Evolutionary conservation across 2,113 vertebrate species (phyloP), one percentile per base, ranked within the genome.

Genomic region (Scomber japonicus): DNA sequence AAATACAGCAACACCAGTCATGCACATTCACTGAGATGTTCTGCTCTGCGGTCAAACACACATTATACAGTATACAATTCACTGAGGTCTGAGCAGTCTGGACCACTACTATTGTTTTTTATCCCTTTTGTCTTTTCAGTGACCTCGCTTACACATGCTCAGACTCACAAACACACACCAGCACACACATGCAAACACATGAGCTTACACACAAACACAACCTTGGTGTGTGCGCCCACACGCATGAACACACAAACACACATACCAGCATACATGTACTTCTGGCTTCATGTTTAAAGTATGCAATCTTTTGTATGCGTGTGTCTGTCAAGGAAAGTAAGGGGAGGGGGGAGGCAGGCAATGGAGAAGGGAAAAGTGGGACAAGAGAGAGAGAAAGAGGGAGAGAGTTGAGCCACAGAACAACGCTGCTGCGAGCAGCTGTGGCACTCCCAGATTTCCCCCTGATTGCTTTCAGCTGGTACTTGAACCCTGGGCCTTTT

Each of bases 381-480:
- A 90, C 87, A 81, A 90, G 87, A 84, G 75, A 83, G 88, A 87
- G 65, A 75, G 85, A 78, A 84, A 89, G 65, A 72, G 86, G 78
- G 87, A 84, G 86, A 85, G 95, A 86, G 93, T 89, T 85, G 93
- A 92, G 94, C 93, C 92, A 89, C 89, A 92, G 91, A 94, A 93
- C 93, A 94, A 89, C 91, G 83, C 93, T 76, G 93, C 92, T 89
- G 93, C 92, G 96, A 97, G 96, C 97, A 98, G 97, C 97, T 99
- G 97, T 97, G 97, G 97, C 97, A 97, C 97, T 98, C 95, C 95
- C 95, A 95, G 94, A 94, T 95, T 94, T 94, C 93, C 96, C 97
- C 96, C 97, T 99, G 98, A 99, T 99, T 99, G 97, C 98, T 99
- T 98, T 99, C 98, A 99, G 98, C 98, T 99, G 98, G 98, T 99